Evolutionary conservation across 2,113 vertebrate genomes (phyloP).

Genomic region (Panthera leo): DNA sequence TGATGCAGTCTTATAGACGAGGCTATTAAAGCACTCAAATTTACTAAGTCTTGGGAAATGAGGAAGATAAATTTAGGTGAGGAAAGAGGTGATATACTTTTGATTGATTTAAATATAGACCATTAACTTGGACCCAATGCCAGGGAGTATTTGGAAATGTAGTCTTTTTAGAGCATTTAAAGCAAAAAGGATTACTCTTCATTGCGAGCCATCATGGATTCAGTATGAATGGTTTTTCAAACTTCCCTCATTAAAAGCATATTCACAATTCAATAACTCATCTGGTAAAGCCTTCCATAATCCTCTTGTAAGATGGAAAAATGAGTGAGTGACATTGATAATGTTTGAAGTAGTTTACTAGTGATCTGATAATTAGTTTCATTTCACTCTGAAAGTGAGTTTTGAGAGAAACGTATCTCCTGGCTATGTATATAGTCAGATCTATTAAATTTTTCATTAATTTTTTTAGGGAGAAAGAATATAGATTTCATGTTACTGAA

Average conservation of each 20-base stretch:
- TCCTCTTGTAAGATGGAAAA: not conserved
- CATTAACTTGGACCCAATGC: not conserved
- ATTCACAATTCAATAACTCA: not conserved
- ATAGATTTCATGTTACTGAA: not conserved
- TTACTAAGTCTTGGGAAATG: not conserved
- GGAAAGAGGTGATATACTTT: not conserved
- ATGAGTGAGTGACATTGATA: not conserved
- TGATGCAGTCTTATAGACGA: not conserved
- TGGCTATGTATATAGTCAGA: not conserved
- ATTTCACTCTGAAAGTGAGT: constrained; percentile 21
- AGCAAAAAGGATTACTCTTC: not conserved
- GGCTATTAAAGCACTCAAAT: not conserved
- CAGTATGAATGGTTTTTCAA: not conserved
- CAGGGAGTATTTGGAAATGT: not conserved
- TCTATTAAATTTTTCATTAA: constrained; percentile 1
- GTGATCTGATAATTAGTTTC: constrained; percentile 35
- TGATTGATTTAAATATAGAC: not conserved
- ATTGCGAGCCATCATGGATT: not conserved
- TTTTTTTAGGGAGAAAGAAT: not conserved
- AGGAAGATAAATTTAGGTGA: not conserved
- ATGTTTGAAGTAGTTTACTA: constrained; percentile 33
- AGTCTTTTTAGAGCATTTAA: not conserved
- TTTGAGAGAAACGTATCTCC: not conserved
- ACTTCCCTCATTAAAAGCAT: not conserved
- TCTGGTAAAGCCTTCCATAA: not conserved